Evolutionary conservation across 1,140 invertebrate genomes (phyloP).

Genomic region (Drosophila parabipectinata): DNA sequence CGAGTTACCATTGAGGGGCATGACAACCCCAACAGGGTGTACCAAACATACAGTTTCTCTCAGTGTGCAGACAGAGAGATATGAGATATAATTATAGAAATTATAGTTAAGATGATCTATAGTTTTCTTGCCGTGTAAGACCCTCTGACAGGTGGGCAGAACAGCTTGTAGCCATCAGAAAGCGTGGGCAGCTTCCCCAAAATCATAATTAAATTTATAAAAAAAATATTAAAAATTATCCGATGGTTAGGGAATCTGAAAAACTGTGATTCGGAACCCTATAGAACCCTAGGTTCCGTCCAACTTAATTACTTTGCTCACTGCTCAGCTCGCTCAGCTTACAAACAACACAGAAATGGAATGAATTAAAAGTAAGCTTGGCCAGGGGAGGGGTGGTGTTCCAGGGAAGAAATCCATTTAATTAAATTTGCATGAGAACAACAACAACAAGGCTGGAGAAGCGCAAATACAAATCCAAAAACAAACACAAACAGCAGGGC

Average conservation of each 20-base stretch:
- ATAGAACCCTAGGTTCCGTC: constrained; percentile 10
- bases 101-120: background rate
- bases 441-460: constrained; percentile 22
- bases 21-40: constrained; percentile 45
- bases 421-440: constrained; percentile 51
- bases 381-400: background rate
- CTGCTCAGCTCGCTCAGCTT: constrained; percentile 26
- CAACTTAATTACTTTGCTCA: constrained; percentile 50
- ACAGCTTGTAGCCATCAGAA: background rate
- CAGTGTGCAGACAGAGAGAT: background rate
- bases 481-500: constrained; percentile 30
- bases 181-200: constrained; percentile 24
- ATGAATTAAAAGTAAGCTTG: constrained; percentile 35
- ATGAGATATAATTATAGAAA: background rate
- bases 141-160: constrained; percentile 11
- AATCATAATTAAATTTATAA: constrained; percentile 40
- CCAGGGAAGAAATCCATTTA: constrained; percentile 33
- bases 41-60: background rate
- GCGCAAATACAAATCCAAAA: constrained; percentile 36
- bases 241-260: constrained; percentile 7
- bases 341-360: constrained; percentile 55
- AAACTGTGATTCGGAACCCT: background rate
- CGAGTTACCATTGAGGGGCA: constrained; percentile 71
- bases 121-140: background rate
- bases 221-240: background rate